These are phyloP conservation scores for Fregetta grallaria DNA, from an alignment of 2,113 vertebrate species.

Conservation along the genomic window DNA sequence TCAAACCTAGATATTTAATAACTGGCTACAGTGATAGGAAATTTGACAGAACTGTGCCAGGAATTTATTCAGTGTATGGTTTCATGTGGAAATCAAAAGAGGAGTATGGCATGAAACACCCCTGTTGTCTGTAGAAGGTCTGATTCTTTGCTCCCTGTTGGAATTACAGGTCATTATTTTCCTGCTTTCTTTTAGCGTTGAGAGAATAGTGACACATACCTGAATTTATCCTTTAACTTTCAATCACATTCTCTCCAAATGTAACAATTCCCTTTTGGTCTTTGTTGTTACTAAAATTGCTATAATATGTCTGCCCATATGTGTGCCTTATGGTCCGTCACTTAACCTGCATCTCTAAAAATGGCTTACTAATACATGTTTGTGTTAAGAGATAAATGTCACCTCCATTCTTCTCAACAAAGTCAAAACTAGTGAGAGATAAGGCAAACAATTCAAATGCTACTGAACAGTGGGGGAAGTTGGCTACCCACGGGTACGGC, in stretches of 20 bases:
- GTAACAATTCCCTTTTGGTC: not conserved
- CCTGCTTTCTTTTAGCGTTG: slow-evolving; percentile 31
- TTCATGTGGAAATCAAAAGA: slow-evolving; percentile 35
- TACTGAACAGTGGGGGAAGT: slow-evolving; percentile 4
- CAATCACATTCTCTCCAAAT: not conserved
- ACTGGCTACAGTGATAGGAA: not conserved
- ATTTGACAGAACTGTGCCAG: not conserved
- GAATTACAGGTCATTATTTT: slow-evolving; percentile 60
- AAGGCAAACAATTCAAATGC: slow-evolving; percentile 3
- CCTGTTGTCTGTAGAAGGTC: slow-evolving; percentile 16
- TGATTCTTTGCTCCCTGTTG: slow-evolving; percentile 30
- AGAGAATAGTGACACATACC: not conserved
- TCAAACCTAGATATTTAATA: not conserved
- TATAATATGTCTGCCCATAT: not conserved
- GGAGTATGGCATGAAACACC: not conserved
- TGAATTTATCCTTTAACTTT: slow-evolving; percentile 34
- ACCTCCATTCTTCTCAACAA: not conserved
- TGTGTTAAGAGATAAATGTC: not conserved
- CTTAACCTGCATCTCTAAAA: not conserved
- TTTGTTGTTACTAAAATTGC: slow-evolving; percentile 4
- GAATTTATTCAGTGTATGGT: not conserved
- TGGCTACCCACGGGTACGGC: not conserved
- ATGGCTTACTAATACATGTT: not conserved
- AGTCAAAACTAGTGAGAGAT: not conserved
- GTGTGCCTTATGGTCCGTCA: not conserved